phyloP scores from a whole-genome alignment of 2,113 vertebrate genomes.

The Mirounga angustirostris region DNA sequence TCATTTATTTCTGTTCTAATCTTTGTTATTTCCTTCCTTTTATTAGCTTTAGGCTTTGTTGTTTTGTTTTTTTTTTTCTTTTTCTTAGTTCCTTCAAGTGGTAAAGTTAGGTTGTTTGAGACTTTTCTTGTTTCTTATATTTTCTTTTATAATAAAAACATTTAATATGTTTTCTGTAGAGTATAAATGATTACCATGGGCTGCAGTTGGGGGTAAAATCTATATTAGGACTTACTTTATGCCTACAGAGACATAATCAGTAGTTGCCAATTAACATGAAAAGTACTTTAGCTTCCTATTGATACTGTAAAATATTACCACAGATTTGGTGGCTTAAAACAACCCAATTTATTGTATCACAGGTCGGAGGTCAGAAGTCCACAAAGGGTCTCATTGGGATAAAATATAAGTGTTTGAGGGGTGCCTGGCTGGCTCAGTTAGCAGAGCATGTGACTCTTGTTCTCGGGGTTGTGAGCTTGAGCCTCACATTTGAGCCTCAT shows the following conservation, averaged over 20 bases:
- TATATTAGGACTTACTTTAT: not conserved
- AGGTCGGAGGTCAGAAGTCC: not conserved
- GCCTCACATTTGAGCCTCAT: not conserved
- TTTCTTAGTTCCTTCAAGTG: not conserved
- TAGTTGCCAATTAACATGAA: not conserved
- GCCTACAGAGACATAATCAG: not conserved
- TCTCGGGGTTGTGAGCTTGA: not conserved
- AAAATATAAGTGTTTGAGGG: not conserved
- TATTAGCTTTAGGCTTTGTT: not conserved
- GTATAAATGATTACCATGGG: not conserved
- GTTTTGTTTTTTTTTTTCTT: not conserved
- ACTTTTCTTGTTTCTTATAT: not conserved
- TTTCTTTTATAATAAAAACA: not conserved
- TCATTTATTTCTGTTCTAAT: not conserved
- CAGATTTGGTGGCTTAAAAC: not conserved
- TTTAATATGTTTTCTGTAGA: not conserved
- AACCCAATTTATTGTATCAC: not conserved
- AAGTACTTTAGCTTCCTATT: not conserved
- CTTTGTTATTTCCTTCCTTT: not conserved
- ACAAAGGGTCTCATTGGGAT: not conserved
- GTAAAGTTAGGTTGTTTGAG: not conserved
- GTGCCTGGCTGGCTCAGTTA: not conserved
- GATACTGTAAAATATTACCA: not conserved
- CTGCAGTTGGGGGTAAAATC: not conserved
- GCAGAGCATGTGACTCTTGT: not conserved